Percentiles rank a stretch among this genome's conserved stretches.
These are phyloP conservation scores for Heloderma charlesbogerti DNA, from an alignment of 2,113 vertebrate species.

Conservation along the genomic window DNA sequence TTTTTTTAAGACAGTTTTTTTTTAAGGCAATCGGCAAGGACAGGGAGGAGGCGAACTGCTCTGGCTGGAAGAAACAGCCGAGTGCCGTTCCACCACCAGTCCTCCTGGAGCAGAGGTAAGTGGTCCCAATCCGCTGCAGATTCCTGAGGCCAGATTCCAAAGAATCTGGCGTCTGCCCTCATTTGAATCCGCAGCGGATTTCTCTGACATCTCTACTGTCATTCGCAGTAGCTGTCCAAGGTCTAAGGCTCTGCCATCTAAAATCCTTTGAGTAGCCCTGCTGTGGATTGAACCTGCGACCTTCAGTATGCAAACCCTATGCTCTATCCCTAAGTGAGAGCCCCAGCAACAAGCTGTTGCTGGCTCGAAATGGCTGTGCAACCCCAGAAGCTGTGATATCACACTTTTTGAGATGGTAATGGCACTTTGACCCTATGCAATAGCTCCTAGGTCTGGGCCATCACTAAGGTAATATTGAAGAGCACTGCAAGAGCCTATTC, in stretches of 20 bases:
- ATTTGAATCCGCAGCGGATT: too few species aligned
- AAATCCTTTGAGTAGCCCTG: too few species aligned
- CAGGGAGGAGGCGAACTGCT: too few species aligned
- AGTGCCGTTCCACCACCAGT: too few species aligned
- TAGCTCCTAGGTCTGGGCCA: not conserved
- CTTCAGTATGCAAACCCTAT: not conserved
- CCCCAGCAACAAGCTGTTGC: not conserved
- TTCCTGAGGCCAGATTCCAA: too few species aligned
- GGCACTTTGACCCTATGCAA: not conserved
- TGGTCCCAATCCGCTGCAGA: too few species aligned
- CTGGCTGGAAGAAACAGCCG: too few species aligned
- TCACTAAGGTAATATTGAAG: not conserved
- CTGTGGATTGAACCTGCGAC: not conserved
- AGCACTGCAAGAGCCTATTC: not conserved
- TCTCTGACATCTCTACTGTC: too few species aligned
- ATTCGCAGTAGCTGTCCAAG: not conserved
- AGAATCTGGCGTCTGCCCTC: too few species aligned
- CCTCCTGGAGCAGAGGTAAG: too few species aligned
- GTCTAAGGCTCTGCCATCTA: not conserved
- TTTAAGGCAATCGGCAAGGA: too few species aligned
- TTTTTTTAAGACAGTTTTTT: too few species aligned
- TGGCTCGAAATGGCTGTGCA: not conserved
- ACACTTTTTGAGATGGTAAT: not conserved
- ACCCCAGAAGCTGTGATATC: rapidly evolving
- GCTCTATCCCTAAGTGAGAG: not conserved